phyloP scores from a whole-genome alignment of 2,797 vertebrate genomes.

The Myotis planiceps region DNA sequence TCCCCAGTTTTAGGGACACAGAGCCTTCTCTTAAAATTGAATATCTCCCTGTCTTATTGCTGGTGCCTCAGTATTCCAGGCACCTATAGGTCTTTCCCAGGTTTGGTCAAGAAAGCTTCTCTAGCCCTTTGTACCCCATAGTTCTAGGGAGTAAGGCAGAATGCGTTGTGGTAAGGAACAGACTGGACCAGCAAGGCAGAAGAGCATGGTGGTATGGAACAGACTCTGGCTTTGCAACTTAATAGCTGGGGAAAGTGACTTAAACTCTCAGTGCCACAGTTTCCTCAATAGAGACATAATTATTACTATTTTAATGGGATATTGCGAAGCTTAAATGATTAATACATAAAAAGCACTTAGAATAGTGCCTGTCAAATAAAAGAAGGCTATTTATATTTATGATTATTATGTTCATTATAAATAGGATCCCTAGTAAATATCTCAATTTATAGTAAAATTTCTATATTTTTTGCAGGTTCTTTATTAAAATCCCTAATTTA shows the following conservation, averaged over 20 bases:
- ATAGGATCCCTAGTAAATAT: not conserved
- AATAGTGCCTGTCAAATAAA: slow-evolving; percentile 23
- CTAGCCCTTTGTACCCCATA: too few relatives aligned
- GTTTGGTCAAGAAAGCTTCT: not conserved
- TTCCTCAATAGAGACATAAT: not conserved
- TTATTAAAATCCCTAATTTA: not conserved
- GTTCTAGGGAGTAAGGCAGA: too few relatives aligned
- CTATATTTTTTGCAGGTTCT: not conserved
- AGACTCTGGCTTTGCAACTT: not conserved
- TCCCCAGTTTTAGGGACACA: not conserved
- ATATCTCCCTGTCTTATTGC: not conserved
- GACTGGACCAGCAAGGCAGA: not conserved
- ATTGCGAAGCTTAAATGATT: not conserved
- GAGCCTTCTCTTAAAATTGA: not conserved
- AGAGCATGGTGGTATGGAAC: not conserved
- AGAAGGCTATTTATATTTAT: not conserved
- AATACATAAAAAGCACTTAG: not conserved
- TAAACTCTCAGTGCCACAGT: not conserved
- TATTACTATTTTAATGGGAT: not conserved
- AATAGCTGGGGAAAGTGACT: not conserved
- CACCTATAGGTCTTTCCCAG: not conserved
- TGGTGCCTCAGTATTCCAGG: not conserved
- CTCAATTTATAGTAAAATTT: not conserved
- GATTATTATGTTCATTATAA: not conserved
- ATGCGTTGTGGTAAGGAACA: too few relatives aligned